Base-by-base conservation (phyloP, 2,113 vertebrate genomes). In the Dolichallabes microphthalmus region DNA sequence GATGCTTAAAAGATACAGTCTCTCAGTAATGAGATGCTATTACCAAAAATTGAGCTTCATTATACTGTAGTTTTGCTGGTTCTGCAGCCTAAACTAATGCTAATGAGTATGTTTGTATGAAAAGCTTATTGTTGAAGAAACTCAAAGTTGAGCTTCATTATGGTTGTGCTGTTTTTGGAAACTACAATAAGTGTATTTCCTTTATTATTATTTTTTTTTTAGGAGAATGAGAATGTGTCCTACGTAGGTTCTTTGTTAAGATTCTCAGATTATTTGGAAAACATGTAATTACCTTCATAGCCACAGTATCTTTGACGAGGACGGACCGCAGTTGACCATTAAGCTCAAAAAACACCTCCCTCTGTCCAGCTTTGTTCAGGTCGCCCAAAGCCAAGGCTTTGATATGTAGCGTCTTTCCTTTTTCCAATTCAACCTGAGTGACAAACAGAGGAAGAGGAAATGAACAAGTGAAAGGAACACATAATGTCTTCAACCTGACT, bases 311-410 rank as follows among this genome's bases (percentile, higher is more conserved):
- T 90, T 97, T 97, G 77, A 98, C 96, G 79, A 98, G 94, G 88
- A 98, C 95, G 19, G 97, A 97, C 63, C 97, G 93, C 85, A 98
- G 94, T 88, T 98, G 97, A 19, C 97, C 97, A 0, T 98, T 98
- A 79, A 98, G 95, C 88, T 98, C 97, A 61, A 98, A 98, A 93
- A 98, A 98, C 81, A 98, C 97, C 89, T 98, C 96, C 77, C 97
- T 94, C 93, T 98, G 97, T 32, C 97, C 97, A 0, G 96, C 93
- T 87, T 95, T 94, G 93, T 96, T 97, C 88, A 98, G 93, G 91
- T 97, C 96, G 0, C 96, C 96, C 83, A 98, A 85, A 0, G 97
- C 97, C 85, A 98, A 91, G 1, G 97, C 97, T 92, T 98, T 98
- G 91, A 98, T 98, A 93, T 98, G 96, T 52, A 98, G 94, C 0